Evolutionary conservation across 1,140 invertebrate genomes (phyloP).

Genomic region (Lamellibrachia luymesi): DNA sequence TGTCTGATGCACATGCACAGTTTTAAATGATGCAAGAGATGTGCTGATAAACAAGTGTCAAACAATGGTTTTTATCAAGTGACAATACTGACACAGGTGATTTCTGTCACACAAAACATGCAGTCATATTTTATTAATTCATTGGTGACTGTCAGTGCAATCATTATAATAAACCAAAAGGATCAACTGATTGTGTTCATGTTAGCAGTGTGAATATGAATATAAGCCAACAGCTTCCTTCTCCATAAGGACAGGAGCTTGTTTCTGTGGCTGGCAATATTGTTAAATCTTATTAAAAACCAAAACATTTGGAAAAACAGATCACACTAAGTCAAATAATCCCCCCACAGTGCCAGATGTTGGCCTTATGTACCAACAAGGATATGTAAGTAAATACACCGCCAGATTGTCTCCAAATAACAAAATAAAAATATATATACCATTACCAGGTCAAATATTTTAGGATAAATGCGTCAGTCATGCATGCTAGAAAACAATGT

Average conservation of each 20-base stretch:
- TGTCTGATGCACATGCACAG: too few species aligned
- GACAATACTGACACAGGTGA: too few species aligned
- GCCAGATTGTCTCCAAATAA: neutral
- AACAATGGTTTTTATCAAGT: too few species aligned
- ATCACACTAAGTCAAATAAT: neutral
- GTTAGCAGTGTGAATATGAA: neutral
- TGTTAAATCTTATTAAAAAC: neutral
- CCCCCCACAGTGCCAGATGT: too few species aligned
- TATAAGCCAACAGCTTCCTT: neutral
- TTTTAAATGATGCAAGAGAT: too few species aligned
- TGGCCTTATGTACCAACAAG: too few species aligned
- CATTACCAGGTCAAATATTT: neutral
- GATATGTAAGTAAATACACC: neutral
- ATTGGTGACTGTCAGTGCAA: too few species aligned
- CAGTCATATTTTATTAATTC: too few species aligned
- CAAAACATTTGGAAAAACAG: neutral
- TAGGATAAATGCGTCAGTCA: neutral
- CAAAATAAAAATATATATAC: neutral
- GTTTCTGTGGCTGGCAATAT: neutral
- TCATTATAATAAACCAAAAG: neutral
- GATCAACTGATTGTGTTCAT: too few species aligned
- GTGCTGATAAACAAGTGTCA: too few species aligned
- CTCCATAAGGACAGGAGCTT: neutral
- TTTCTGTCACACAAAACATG: too few species aligned
- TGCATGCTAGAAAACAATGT: neutral